Conservation (phyloP, 2,888 invertebrate species). For the Stictocephala bisonia region DNA sequence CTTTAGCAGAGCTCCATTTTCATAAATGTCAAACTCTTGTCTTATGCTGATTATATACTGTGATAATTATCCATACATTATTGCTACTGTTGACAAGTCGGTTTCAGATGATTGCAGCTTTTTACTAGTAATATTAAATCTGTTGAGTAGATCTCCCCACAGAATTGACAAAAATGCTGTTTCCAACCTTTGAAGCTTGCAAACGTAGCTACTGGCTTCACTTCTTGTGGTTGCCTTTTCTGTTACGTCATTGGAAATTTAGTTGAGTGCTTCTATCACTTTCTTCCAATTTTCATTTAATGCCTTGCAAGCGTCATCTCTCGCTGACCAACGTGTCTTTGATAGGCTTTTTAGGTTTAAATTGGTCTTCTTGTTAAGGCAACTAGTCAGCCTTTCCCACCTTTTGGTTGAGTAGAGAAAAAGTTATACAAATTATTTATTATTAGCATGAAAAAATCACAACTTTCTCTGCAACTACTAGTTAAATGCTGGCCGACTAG, state of each 20-base stretch:
- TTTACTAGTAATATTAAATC: slow-evolving; percentile 3
- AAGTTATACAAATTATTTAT: slow-evolving; percentile 11
- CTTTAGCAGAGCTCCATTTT: background rate
- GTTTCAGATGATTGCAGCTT: slow-evolving; percentile 1
- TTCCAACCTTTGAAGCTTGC: background rate
- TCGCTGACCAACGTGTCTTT: slow-evolving; percentile 19
- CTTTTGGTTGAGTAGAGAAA: slow-evolving; percentile 6
- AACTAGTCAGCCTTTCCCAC: slow-evolving; percentile 10
- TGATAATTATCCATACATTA: background rate
- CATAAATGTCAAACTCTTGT: slow-evolving; percentile 8
- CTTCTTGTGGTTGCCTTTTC: background rate
- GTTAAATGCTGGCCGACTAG: background rate
- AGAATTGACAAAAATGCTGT: slow-evolving; percentile 6
- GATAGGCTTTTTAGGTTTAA: background rate
- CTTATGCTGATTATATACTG: background rate
- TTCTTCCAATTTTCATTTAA: background rate
- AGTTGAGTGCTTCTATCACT: background rate
- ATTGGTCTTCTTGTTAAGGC: background rate
- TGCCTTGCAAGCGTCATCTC: slow-evolving; percentile 19
- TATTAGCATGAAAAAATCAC: background rate
- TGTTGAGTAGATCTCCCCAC: background rate
- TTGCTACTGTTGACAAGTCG: slow-evolving; percentile 8
- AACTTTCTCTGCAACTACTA: background rate
- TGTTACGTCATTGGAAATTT: background rate
- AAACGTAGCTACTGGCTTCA: background rate